Conservation (phyloP, 2,113 vertebrate species). For the Leptodactylus fuscus region DNA sequence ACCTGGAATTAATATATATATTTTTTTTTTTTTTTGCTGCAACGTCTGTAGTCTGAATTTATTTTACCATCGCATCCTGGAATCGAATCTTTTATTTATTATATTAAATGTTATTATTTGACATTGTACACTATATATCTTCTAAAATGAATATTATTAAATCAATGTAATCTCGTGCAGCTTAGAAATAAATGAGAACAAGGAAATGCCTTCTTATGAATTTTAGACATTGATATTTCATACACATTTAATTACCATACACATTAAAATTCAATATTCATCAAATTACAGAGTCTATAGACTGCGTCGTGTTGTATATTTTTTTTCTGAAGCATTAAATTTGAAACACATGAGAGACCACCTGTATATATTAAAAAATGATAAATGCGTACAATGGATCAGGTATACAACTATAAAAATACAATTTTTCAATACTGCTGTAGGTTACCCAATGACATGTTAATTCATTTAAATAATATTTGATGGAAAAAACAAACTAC, state of each 20-base stretch:
- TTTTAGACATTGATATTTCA: slow-evolving; percentile 60
- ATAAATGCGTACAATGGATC: slow-evolving; percentile 58
- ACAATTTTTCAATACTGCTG: slow-evolving; percentile 41
- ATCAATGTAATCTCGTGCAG: slow-evolving; percentile 56
- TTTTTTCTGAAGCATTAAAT: slow-evolving; percentile 53
- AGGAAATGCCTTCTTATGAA: slow-evolving; percentile 61
- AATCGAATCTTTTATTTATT: slow-evolving; percentile 58
- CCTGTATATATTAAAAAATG: slow-evolving; percentile 61
- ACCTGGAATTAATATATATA: slow-evolving; percentile 58
- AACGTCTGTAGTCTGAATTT: slow-evolving; percentile 12
- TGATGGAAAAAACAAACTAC: slow-evolving; percentile 41
- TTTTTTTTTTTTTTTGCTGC: too few species aligned
- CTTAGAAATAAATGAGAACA: slow-evolving; percentile 58
- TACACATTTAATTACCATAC: slow-evolving; percentile 58
- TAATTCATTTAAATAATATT: slow-evolving; percentile 58
- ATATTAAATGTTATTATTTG: slow-evolving; percentile 57
- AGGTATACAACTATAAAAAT: slow-evolving; percentile 54
- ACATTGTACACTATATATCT: slow-evolving; percentile 61
- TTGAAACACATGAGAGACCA: slow-evolving; percentile 61
- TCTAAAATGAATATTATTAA: slow-evolving; percentile 60
- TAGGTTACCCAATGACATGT: slow-evolving; percentile 53
- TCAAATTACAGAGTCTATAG: slow-evolving; percentile 58
- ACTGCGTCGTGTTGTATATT: slow-evolving; percentile 28
- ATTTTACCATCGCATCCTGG: slow-evolving; percentile 46
- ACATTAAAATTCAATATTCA: slow-evolving; percentile 62